A percentile compares a stretch with the other conserved stretches of the same genome.
These are phyloP conservation scores for Pristis pectinata DNA, from an alignment of 2,797 vertebrate genomes.

Conservation along the genomic window DNA sequence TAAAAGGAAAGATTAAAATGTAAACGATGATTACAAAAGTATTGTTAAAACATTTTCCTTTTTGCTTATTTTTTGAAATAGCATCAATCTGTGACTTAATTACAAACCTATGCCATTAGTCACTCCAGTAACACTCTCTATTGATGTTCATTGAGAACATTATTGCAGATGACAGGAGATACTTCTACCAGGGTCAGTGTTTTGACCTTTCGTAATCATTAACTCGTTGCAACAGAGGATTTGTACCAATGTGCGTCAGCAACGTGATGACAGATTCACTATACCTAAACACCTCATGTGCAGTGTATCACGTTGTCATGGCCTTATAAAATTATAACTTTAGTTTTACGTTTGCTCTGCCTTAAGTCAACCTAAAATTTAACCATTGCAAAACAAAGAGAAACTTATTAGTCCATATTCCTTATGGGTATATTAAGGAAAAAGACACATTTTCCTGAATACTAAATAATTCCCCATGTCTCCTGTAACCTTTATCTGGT, in stretches of 20 bases:
- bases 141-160: background rate
- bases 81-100: background rate
- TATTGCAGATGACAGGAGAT: constrained; percentile 16
- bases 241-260: background rate
- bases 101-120: background rate
- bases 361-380: background rate
- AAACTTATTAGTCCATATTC: background rate
- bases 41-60: background rate
- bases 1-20: background rate
- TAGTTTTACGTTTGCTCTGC: background rate
- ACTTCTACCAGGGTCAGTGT: background rate
- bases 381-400: background rate
- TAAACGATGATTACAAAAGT: background rate
- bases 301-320: background rate
- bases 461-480: background rate
- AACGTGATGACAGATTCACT: background rate
- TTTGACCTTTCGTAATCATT: background rate
- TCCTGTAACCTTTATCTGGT: background rate
- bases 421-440: background rate
- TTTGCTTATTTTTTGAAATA: background rate
- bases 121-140: background rate
- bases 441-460: background rate
- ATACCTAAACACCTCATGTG: background rate
- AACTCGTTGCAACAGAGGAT: background rate
- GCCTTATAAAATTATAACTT: background rate